Base-by-base conservation (phyloP, 2,113 vertebrate species). In the Cyanoramphus novaezelandiae region DNA sequence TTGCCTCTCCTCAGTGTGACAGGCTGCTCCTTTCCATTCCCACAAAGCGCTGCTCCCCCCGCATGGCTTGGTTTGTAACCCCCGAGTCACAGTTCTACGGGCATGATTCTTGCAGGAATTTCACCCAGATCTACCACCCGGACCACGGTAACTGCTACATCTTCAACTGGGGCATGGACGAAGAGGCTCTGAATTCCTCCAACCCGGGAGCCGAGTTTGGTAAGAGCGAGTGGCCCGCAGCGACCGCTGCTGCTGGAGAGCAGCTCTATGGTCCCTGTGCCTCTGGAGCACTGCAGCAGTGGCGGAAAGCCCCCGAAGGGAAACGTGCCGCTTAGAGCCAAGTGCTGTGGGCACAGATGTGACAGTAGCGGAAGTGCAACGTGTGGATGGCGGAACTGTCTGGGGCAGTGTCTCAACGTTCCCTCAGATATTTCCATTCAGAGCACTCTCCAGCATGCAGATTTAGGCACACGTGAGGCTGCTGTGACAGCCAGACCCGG, bases 111-210 rank as follows among this genome's bases (percentile, higher is more conserved):
- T 97, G 33, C 86, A 98, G 98, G 93, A 98, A 98, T 82, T 98
- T 98, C 97, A 98, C 98, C 4, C 82, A 95, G 31, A 97, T 98
- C 92, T 98, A 98, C 85, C 96, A 98, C 79, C 98, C 98, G 1
- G 97, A 98, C 53, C 98, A 98, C 0, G 98, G 98, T 17, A 98
- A 98, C 97, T 98, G 98, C 82, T 98, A 98, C 96, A 97, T 98
- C 96, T 98, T 98, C 85, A 98, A 98, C 97, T 98, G 98, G 98
- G 98, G 98, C 77, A 97, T 98, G 97, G 94, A 81, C 0, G 95
- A 98, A 59, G 95, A 97, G 46, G 96, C 95, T 2, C 90, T 98
- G 44, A 95, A 96, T 55, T 98, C 98, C 3, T 97, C 98, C 87
- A 98, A 98, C 90, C 98, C 98, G 0, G 98, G 98, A 39, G 96